Evolutionary conservation across 23 tunicate species (phyloP), one percentile per base, ranked within the genome.

Genomic region (Pegea sp.): DNA sequence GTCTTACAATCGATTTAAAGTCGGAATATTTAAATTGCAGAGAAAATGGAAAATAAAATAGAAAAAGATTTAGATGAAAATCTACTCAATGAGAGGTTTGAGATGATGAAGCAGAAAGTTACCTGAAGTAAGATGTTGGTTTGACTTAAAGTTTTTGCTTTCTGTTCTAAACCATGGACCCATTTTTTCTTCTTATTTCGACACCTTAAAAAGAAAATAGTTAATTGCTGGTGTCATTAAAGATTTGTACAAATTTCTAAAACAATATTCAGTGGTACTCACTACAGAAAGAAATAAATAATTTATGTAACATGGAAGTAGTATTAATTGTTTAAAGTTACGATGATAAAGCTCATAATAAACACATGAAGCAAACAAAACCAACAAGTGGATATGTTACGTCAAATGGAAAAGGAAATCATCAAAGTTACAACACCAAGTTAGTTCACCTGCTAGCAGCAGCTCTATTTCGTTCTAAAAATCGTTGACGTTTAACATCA

Each of bases 401-500:
- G 13, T 38, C 11, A 38, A 8, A 8, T 38, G 13, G 13, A 38
- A 38, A 8, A 8, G 11, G 11, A 8, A 16, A 38, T 34, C 34
- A 18, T 6, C 26, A 19, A 26, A 6, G 5, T 6, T 16, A 23
- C 34, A 34, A 19, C 6, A 16, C 5, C 28, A 24, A 3, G n/a
- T 16, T 38, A 16, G 16, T 30, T 21, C 29, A 72, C 93, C 93
- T 81, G 80, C 81, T 72, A 8, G 93, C 93, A 44, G 93, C 93
- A n/a, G 93, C 93, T 61, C 93, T 34, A 53, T 81, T 81, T 27
- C 80, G 62, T 49, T 81, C 81, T 38, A 81, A 38, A 67, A 81
- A 81, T 32, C 93, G 28, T 56, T 74, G 78, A 49, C 93, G 33
- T 31, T 81, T 81, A 19, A 63, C 49, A 29, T 81, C 92, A 59